Percentiles rank a stretch among this genome's conserved stretches.
Conservation (phyloP, 2,113 vertebrate genomes). For the Lepisosteus osseus region DNA sequence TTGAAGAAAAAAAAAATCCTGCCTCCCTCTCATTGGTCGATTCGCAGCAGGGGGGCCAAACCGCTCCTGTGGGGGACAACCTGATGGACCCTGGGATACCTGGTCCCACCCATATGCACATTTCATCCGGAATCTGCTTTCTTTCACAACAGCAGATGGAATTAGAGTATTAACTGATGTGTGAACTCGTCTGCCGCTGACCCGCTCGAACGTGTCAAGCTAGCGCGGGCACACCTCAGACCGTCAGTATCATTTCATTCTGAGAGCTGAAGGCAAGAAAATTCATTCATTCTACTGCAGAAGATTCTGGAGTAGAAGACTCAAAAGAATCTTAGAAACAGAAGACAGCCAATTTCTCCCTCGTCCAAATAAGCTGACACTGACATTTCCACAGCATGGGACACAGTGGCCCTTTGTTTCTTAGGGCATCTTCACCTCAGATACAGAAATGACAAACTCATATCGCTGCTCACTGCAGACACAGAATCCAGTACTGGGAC, state of each 20-base stretch:
- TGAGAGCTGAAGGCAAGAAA: slow-evolving; percentile 35
- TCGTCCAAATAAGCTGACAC: slow-evolving; percentile 36
- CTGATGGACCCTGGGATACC: slow-evolving; percentile 32
- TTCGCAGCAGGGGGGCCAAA: slow-evolving; percentile 4
- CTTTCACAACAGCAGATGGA: slow-evolving; percentile 14
- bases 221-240: neutral
- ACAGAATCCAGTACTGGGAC: slow-evolving; percentile 34
- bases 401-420: slow-evolving; percentile 17
- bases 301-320: too few species aligned
- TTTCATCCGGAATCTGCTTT: slow-evolving; percentile 29
- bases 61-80: slow-evolving; percentile 11
- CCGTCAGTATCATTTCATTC: slow-evolving; percentile 10
- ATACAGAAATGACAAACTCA: slow-evolving; percentile 16
- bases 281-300: slow-evolving; percentile 32
- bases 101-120: slow-evolving; percentile 49
- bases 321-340: too few species aligned
- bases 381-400: slow-evolving; percentile 25
- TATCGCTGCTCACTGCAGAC: slow-evolving; percentile 24
- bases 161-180: slow-evolving; percentile 14
- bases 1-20: slow-evolving; percentile 6
- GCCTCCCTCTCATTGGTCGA: slow-evolving; percentile 30
- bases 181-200: slow-evolving; percentile 1
- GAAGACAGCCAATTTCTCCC: neutral
- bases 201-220: slow-evolving; percentile 14
- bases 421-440: slow-evolving; percentile 35